phyloP scores from a whole-genome alignment of 2,797 vertebrate genomes.

The Lacerta bilineata region DNA sequence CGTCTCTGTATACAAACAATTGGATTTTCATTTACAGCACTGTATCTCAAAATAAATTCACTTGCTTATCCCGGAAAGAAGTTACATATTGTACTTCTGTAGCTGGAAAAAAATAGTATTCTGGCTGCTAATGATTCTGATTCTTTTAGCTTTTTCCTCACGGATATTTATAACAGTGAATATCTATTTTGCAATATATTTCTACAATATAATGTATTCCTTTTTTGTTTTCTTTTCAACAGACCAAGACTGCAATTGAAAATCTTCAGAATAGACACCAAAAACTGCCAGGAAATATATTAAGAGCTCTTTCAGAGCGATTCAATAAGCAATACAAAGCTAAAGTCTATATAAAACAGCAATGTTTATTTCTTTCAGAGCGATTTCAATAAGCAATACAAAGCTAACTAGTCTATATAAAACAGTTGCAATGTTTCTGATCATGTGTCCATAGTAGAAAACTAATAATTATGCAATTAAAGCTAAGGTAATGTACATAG shows the following conservation, averaged over 20 bases:
- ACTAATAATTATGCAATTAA: too few relatives aligned
- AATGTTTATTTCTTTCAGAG: conserved; percentile 72
- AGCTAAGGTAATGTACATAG: too few relatives aligned
- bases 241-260: too few relatives aligned
- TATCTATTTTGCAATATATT: too few relatives aligned
- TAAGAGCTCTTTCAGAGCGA: conserved; percentile 84
- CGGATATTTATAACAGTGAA: background rate
- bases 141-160: background rate
- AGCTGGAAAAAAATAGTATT: background rate
- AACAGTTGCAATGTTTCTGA: too few relatives aligned
- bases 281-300: conserved; percentile 82
- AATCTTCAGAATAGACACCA: conserved; percentile 78
- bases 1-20: too few relatives aligned
- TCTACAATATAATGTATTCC: background rate
- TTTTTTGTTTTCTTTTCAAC: background rate
- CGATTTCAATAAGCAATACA: conserved; percentile 73
- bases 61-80: background rate
- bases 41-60: background rate
- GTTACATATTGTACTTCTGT: background rate
- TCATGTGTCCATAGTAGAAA: too few relatives aligned
- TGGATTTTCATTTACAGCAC: background rate
- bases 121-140: background rate
- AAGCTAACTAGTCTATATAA: background rate
- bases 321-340: conserved; percentile 69
- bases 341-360: background rate